Conservation (phyloP, 2,888 invertebrate genomes). For the Watsonalla cultraria region DNA sequence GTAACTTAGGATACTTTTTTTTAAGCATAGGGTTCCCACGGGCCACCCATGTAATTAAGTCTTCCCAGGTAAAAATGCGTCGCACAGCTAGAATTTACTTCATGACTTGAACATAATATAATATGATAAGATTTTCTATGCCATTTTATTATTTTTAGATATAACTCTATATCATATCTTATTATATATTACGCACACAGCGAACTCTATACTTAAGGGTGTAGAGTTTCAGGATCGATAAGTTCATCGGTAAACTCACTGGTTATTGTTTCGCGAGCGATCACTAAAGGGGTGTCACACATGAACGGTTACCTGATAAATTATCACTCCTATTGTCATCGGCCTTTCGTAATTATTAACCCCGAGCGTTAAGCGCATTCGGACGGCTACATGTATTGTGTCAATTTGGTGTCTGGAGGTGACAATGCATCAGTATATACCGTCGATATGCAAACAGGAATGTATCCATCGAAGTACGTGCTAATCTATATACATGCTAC, state of each 20-base stretch:
- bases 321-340: conserved; percentile 32
- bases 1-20: too few relatives aligned
- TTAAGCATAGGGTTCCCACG: too few relatives aligned
- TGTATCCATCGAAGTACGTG: background rate
- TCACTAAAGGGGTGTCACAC: conserved; percentile 27
- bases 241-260: background rate
- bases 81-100: too few relatives aligned
- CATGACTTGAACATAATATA: too few relatives aligned
- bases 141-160: too few relatives aligned
- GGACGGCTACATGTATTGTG: background rate
- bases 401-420: background rate
- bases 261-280: conserved; percentile 7
- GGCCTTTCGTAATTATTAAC: conserved; percentile 6
- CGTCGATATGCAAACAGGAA: background rate
- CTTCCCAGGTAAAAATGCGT: too few relatives aligned
- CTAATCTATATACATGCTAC: too few relatives aligned
- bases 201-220: background rate
- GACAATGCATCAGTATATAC: background rate
- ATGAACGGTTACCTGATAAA: conserved; percentile 40
- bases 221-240: background rate
- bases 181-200: background rate
- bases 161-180: too few relatives aligned
- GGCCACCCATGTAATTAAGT: too few relatives aligned
- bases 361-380: background rate
- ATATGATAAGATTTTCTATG: too few relatives aligned